These are phyloP conservation scores for Wasmannia auropunctata DNA, from an alignment of 1,140 invertebrate species.

Conservation along the genomic window DNA sequence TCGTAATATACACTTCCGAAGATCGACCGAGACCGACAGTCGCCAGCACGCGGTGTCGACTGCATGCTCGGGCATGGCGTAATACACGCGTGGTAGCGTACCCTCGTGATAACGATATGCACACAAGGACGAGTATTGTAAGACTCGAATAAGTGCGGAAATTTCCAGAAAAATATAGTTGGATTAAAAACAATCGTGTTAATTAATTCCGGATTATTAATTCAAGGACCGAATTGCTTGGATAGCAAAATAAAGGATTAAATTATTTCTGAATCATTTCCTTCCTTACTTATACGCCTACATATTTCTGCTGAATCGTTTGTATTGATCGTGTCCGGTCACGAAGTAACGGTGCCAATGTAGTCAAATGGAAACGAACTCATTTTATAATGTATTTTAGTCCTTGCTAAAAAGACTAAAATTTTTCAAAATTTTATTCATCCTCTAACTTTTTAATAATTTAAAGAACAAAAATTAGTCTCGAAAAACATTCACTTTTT, in stretches of 20 bases:
- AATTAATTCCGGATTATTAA: not conserved
- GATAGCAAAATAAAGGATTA: not conserved
- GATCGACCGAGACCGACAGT: slow-evolving; percentile 22
- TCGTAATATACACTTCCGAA: not conserved
- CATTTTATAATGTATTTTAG: not conserved
- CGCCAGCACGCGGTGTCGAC: not conserved
- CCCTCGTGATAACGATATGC: not conserved
- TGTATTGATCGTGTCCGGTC: not conserved
- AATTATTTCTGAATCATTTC: not conserved
- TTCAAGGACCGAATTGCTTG: not conserved
- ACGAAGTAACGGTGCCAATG: not conserved
- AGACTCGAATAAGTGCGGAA: not conserved
- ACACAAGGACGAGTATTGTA: not conserved
- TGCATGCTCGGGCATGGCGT: not conserved
- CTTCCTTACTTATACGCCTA: not conserved
- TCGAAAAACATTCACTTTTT: not conserved
- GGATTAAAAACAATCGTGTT: not conserved
- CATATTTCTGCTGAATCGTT: not conserved
- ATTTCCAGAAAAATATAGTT: not conserved
- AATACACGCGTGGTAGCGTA: not conserved
- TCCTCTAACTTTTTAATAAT: not conserved
- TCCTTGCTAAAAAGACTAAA: not conserved
- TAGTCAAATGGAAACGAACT: not conserved
- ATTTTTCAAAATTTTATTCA: not conserved
- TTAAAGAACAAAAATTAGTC: slow-evolving; percentile 2